Conservation (phyloP, 2,113 vertebrate species). For the Grammomys dolichurus region DNA sequence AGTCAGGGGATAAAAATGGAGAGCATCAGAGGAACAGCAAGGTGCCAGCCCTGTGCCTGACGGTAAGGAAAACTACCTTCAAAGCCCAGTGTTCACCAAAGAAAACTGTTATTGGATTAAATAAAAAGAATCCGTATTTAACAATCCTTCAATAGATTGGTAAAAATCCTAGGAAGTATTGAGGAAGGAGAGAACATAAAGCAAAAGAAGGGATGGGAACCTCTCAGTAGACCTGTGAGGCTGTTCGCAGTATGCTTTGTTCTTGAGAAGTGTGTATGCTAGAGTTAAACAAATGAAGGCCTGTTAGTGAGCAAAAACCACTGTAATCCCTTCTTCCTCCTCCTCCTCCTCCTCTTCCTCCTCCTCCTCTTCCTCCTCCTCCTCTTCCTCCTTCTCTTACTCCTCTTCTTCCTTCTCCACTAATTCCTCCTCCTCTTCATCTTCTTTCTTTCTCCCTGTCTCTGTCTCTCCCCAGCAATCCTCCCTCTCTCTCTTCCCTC, state of each 20-base stretch:
- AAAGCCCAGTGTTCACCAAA: background rate
- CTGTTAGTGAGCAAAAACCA: background rate
- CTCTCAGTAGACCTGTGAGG: background rate
- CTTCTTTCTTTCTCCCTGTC: background rate
- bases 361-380: no score
- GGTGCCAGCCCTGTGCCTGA: background rate
- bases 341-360: background rate
- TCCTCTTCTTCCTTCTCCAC: background rate
- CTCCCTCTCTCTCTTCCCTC: accelerated
- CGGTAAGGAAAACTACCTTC: background rate
- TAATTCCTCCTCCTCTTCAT: background rate
- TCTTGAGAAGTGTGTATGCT: background rate
- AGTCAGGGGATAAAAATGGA: background rate
- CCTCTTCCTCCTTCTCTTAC: accelerated
- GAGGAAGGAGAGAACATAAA: background rate
- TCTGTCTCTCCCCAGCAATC: background rate
- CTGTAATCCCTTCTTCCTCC: no score
- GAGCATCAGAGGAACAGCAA: background rate
- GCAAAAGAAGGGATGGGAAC: background rate
- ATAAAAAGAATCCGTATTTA: background rate
- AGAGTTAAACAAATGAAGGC: background rate
- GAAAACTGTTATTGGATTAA: background rate
- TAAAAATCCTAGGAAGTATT: constrained; percentile 25
- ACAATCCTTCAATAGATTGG: background rate
- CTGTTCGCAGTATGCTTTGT: background rate